Percentiles rank a stretch among this genome's conserved stretches.
Conservation (phyloP, 2,797 vertebrate genomes). For the Coluber constrictor region DNA sequence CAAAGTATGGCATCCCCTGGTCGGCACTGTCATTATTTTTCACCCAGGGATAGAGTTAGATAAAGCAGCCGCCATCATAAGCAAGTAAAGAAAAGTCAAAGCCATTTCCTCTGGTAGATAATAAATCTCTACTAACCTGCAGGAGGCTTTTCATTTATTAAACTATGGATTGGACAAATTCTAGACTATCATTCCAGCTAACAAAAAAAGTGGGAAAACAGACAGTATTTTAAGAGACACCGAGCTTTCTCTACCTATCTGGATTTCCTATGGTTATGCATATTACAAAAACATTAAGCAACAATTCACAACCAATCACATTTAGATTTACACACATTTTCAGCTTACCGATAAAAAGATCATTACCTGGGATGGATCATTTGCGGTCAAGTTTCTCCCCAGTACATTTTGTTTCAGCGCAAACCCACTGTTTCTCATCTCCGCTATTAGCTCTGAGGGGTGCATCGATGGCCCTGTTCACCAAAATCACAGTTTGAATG, state of each 20-base stretch:
- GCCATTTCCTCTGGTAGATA: conserved; percentile 40
- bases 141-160: conserved; percentile 65
- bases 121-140: conserved; percentile 50
- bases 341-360: conserved; percentile 78
- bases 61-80: conserved; percentile 29
- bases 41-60: conserved; percentile 25
- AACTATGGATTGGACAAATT: conserved; percentile 59
- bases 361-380: conserved; percentile 98
- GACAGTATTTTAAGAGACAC: conserved; percentile 50
- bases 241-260: conserved; percentile 52
- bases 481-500: conserved; percentile 95
- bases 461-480: conserved; percentile 99
- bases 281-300: conserved; percentile 78
- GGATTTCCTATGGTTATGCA: conserved; percentile 76
- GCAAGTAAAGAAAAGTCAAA: conserved; percentile 29
- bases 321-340: conserved; percentile 78
- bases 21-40: conserved; percentile 31
- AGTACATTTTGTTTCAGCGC: conserved; percentile 99
- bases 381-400: conserved; percentile 93
- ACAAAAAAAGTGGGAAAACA: conserved; percentile 59
- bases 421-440: conserved; percentile 99
- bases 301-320: conserved; percentile 80
- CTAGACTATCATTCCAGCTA: conserved; percentile 59
- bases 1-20: not conserved
- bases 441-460: conserved; percentile 99